Evolutionary conservation across 2,797 vertebrate species (phyloP).

Genomic region (Tachyglossus aculeatus): DNA sequence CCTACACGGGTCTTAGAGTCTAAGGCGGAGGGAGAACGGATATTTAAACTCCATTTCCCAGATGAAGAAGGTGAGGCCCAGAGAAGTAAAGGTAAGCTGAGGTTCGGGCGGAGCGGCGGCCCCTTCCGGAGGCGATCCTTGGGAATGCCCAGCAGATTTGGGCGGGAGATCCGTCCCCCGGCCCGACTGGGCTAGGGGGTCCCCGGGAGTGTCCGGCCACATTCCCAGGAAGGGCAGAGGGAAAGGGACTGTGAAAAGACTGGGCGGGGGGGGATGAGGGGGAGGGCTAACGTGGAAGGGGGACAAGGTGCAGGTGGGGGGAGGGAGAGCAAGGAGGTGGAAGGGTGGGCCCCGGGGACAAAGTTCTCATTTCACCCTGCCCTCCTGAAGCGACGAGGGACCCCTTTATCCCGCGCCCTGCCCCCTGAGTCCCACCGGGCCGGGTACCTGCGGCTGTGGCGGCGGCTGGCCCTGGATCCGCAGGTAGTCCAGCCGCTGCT

Average conservation of each 20-base stretch:
- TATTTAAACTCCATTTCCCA: too few species aligned
- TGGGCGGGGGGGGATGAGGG: neutral
- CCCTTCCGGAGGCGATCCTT: neutral
- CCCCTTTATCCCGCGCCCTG: too few species aligned
- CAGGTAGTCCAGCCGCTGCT: slow-evolving; percentile 91
- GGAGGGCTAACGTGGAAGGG: neutral
- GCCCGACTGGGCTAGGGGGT: too few species aligned
- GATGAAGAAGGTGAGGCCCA: too few species aligned
- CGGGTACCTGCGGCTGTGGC: slow-evolving; percentile 70
- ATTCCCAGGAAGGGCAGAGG: neutral
- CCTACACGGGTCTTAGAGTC: too few species aligned
- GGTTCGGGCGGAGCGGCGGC: too few species aligned
- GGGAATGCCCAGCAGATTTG: neutral
- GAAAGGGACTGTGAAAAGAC: neutral
- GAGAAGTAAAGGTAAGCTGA: too few species aligned
- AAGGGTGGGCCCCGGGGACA: neutral
- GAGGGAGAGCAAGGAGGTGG: neutral
- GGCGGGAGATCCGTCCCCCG: too few species aligned
- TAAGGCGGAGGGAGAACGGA: too few species aligned
- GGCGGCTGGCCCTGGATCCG: slow-evolving; percentile 92
- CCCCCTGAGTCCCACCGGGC: accelerated
- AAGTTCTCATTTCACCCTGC: too few species aligned
- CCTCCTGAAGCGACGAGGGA: too few species aligned
- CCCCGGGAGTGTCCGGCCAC: too few species aligned
- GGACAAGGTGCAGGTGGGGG: neutral